Base-by-base conservation (phyloP, 2,888 invertebrate genomes). In the Ennomos quercinarius region DNA sequence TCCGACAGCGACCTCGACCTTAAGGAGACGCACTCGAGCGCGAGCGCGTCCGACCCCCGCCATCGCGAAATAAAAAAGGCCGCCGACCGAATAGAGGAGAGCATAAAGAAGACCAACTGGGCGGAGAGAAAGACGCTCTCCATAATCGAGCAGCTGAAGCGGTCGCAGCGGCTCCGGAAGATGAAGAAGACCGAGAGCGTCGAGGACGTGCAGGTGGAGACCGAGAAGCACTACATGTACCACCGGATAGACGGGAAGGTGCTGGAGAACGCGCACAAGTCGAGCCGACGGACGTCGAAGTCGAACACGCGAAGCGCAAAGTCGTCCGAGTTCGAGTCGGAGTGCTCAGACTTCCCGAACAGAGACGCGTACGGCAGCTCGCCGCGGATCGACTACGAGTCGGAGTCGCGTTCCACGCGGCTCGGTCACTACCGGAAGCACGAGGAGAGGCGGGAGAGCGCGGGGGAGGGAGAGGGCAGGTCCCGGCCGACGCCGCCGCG, bases 401-500 rank as follows among this genome's bases (percentile, higher is more conserved):
- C 95, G 0, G 95, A 95, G 72, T 93, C 93, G 1, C 86, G 90
- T 38, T 92, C 93, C 17, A 71, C 78, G 13, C 77, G 91, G 61
- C 73, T 85, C 70, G 82, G 87, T 51, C 88, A 89, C 70, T 91
- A 92, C 66, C 85, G 81, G 54, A 92, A 91, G 71, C 84, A 90
- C 63, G 86, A 89, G 8, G 89, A 68, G 44, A 60, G 57, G 43
- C 59, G 64, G 9, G 64, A 59, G 6, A 61, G 35, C 8, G 93
- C 94, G 50, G 79, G 77, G 8, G 93, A 94, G 50, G 79, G 77
- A 8, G 93, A 94, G 50, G 79, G 77, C 9, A 94, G 94, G 63
- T 90, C 94, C 2, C 91, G 96, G 54, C 97, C 97, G 0, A 95
- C 95, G 10, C 97, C 97, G 5, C 98, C 97, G 13, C 96, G 97